These are phyloP conservation scores for Equus quagga DNA, from an alignment of 2,113 vertebrate species.

Conservation along the genomic window DNA sequence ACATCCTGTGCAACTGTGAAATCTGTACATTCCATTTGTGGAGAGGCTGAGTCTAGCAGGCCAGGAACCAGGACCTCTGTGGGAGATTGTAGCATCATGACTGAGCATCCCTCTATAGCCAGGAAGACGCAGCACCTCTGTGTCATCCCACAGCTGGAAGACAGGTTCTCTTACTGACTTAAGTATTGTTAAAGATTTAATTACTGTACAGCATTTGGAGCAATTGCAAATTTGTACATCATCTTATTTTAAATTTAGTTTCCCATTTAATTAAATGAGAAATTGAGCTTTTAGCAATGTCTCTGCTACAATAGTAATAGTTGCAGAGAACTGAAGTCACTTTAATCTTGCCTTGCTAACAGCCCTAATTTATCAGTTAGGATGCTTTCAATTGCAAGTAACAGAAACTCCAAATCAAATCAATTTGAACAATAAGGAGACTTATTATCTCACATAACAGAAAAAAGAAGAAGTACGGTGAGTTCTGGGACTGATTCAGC, in stretches of 20 bases:
- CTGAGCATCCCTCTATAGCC: too few relatives aligned
- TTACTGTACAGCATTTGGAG: background rate
- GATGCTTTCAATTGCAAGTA: background rate
- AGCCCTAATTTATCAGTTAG: background rate
- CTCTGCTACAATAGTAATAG: background rate
- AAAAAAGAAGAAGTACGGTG: background rate
- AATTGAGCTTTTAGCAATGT: background rate
- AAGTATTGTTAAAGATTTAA: background rate
- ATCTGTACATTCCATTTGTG: background rate
- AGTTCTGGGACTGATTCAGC: background rate
- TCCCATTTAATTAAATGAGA: background rate
- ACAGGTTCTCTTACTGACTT: background rate
- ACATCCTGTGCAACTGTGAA: too few relatives aligned
- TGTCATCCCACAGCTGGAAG: background rate
- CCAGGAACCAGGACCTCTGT: background rate
- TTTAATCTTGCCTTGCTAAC: background rate
- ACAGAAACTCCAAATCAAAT: slow-evolving; percentile 4
- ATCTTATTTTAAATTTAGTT: slow-evolving; percentile 30
- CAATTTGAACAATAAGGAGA: background rate
- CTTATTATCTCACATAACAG: background rate
- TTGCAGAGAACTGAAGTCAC: background rate
- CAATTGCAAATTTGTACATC: background rate
- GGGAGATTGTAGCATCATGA: background rate
- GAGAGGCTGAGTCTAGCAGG: background rate
- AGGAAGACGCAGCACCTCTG: background rate